Evolutionary conservation across 2,888 invertebrate genomes (phyloP), one percentile per base, ranked within the genome.

Genomic region (Tubiluchus corallicola): DNA sequence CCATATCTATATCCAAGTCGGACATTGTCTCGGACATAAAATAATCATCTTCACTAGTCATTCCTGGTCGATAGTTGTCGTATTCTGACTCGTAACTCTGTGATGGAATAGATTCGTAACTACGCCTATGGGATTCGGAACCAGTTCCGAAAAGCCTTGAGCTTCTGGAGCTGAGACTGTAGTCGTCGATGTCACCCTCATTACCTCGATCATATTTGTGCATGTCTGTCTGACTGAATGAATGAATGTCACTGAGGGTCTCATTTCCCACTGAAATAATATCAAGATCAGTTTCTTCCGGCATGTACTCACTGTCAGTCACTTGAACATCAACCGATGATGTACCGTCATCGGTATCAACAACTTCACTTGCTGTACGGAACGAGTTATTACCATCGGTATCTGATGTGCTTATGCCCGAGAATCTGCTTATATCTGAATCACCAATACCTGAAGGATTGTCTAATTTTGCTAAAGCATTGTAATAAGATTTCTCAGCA

Each of bases 321-420:
- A 81, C 82, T 1, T 82, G 82, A 64, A 83, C 82, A 64, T 83
- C 82, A 1, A 82, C 82, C n/a, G 79, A 81, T 60, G 82, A 83
- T 19, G 82, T 82, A 1, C 81, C 79, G 50, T 80, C 81, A 54
- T 73, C 72, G 19, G 45, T 48, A n/a, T 29, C 29, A n/a, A n/a
- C n/a, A 29, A 29, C 29, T 9, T 9, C n/a, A 9, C 9, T n/a
- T n/a, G 29, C 29, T n/a, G 29, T 29, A n/a, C 9, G 9, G 9
- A 9, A 9, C 9, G 29, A 29, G 29, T 9, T 9, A n/a, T n/a
- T n/a, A n/a, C n/a, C n/a, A n/a, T n/a, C n/a, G n/a, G n/a, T n/a
- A n/a, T n/a, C n/a, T n/a, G n/a, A n/a, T 9, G n/a, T 9, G 9
- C 9, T 9, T 9, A 29, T 9, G n/a, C n/a, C 29, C 9, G 29